Percentiles rank a stretch among this genome's conserved stretches.
phyloP scores from a whole-genome alignment of 2,113 vertebrate genomes.

The Eolophus roseicapilla region DNA sequence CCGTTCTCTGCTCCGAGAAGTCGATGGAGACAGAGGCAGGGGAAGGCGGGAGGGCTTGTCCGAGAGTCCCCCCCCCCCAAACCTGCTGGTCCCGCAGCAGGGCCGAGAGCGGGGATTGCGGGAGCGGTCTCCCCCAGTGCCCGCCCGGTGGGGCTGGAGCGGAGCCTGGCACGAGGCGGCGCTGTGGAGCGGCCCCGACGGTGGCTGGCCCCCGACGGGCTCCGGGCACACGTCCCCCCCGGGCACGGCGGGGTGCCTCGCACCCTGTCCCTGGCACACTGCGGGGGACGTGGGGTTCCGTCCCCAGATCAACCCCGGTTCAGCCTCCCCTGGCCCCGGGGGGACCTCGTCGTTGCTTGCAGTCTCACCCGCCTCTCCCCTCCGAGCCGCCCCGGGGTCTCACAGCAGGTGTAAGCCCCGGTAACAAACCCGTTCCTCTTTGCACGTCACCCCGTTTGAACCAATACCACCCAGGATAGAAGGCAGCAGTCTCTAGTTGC shows the following conservation, averaged over 20 bases:
- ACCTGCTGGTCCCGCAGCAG: neutral
- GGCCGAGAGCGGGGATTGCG: neutral
- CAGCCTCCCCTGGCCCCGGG: neutral
- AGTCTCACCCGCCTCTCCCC: neutral
- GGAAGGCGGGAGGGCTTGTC: neutral
- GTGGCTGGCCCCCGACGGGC: neutral
- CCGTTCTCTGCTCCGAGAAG: neutral
- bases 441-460: neutral
- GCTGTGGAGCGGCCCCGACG: neutral
- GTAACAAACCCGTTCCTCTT: neutral
- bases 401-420: neutral
- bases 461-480: neutral
- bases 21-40: neutral
- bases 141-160: neutral
- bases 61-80: neutral
- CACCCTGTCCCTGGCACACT: neutral
- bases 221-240: too few species aligned
- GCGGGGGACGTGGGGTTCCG: accelerated
- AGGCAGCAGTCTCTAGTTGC: neutral
- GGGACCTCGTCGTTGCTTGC: neutral
- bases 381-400: neutral
- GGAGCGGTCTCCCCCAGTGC: neutral
- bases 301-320: accelerated
- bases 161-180: slow-evolving; percentile 13
- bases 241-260: too few species aligned